These are phyloP conservation scores for Drosophila setosimentum DNA, from an alignment of 2,888 invertebrate species.

Conservation along the genomic window DNA sequence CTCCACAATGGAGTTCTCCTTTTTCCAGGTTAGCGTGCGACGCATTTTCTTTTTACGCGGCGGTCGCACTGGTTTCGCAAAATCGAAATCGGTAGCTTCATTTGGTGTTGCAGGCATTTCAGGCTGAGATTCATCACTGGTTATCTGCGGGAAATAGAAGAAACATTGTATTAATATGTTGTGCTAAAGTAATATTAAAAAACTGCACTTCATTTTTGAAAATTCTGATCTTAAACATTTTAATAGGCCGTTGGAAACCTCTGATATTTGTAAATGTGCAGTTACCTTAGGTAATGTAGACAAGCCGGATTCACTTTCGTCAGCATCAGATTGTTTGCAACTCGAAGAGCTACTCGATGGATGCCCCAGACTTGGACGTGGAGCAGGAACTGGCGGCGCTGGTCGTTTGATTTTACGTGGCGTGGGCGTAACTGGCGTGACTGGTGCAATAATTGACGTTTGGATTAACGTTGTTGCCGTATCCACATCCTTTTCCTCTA, in stretches of 20 bases:
- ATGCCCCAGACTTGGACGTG: slow-evolving; percentile 56
- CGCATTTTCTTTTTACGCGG: slow-evolving; percentile 82
- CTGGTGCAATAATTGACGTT: not conserved
- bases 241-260: too few species aligned
- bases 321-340: slow-evolving; percentile 71
- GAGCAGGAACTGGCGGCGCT: slow-evolving; percentile 66
- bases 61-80: slow-evolving; percentile 70
- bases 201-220: not conserved
- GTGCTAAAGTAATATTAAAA: too few species aligned
- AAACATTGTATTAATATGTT: not conserved
- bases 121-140: slow-evolving; percentile 78
- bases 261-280: not conserved
- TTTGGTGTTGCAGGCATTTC: slow-evolving; percentile 45
- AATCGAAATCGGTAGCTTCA: slow-evolving; percentile 58
- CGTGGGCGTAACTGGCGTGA: slow-evolving; percentile 25
- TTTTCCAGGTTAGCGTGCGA: slow-evolving; percentile 75
- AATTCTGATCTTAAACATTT: not conserved
- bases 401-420: slow-evolving; percentile 54
- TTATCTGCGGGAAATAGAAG: slow-evolving; percentile 54
- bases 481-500: slow-evolving; percentile 53
- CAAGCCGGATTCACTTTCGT: slow-evolving; percentile 78
- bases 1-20: slow-evolving; percentile 77
- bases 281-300: slow-evolving; percentile 79
- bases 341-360: slow-evolving; percentile 59
- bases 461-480: slow-evolving; percentile 16